Conservation (phyloP, 2,113 vertebrate species). For the Nannobrachium achirus region DNA sequence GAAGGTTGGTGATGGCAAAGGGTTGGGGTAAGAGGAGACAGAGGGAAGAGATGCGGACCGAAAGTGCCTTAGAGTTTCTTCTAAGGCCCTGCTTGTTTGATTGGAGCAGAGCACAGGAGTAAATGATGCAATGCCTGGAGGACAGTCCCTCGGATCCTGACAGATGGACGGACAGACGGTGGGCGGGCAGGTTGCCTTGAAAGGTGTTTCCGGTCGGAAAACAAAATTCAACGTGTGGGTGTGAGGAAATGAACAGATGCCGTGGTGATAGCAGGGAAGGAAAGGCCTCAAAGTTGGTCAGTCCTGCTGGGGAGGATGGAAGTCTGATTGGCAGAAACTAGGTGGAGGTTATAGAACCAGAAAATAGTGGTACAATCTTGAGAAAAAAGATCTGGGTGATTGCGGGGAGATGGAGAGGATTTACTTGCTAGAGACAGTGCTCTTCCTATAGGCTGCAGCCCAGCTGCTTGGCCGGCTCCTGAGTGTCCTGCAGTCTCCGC, state of each 20-base stretch:
- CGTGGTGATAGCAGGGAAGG: slow-evolving; percentile 5
- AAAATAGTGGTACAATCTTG: slow-evolving; percentile 27
- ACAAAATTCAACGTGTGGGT: slow-evolving; percentile 36
- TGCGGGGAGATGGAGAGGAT: slow-evolving; percentile 21
- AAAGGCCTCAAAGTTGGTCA: slow-evolving; percentile 42
- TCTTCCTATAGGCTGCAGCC: slow-evolving; percentile 81
- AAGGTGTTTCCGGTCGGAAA: slow-evolving; percentile 36
- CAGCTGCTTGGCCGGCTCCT: slow-evolving; percentile 76
- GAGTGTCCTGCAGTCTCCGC: slow-evolving; percentile 80
- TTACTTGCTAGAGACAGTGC: slow-evolving; percentile 37
- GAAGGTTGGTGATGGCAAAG: slow-evolving; percentile 56
- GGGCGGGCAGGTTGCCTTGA: slow-evolving; percentile 25
- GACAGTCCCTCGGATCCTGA: slow-evolving; percentile 31
- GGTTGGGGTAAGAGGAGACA: background rate
- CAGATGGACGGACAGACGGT: slow-evolving; percentile 13
- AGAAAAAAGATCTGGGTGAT: background rate
- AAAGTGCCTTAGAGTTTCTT: slow-evolving; percentile 42
- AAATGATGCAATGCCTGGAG: slow-evolving; percentile 27
- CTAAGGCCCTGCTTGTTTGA: slow-evolving; percentile 50
- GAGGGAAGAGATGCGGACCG: background rate
- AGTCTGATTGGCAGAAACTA: slow-evolving; percentile 32
- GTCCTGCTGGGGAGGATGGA: slow-evolving; percentile 17
- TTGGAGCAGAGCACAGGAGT: slow-evolving; percentile 51
- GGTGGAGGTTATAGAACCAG: background rate
- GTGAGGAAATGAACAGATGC: slow-evolving; percentile 26